phyloP scores from a whole-genome alignment of 2,888 invertebrate species.

The Mamestra brassicae region DNA sequence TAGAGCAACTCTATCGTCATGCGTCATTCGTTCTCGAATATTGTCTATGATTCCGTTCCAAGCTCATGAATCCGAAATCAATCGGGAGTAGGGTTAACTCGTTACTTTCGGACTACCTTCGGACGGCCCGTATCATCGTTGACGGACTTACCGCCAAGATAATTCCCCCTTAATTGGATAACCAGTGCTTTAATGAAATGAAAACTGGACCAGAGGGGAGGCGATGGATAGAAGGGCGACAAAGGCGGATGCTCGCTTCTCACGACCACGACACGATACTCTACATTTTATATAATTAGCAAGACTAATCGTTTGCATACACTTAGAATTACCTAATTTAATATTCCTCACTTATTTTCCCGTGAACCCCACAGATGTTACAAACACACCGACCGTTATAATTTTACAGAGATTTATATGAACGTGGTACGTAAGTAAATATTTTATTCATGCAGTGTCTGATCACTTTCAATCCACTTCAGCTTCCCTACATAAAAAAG shows the following conservation, averaged over 20 bases:
- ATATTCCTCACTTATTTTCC: constrained; percentile 48
- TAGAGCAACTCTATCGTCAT: too few relatives aligned
- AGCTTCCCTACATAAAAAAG: too few relatives aligned
- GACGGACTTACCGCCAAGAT: constrained; percentile 46
- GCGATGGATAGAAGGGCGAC: constrained; percentile 23
- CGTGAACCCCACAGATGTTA: constrained; percentile 15
- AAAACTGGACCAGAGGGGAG: constrained; percentile 58
- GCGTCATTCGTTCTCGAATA: too few relatives aligned
- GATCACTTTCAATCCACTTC: too few relatives aligned
- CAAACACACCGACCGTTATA: constrained; percentile 9
- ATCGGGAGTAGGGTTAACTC: too few relatives aligned
- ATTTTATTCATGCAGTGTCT: constrained; percentile 49
- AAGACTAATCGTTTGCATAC: constrained; percentile 73
- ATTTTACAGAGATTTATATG: too few relatives aligned
- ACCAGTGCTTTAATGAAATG: constrained; percentile 68
- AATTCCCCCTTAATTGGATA: constrained; percentile 64
- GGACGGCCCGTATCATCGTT: too few relatives aligned
- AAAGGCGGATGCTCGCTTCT: constrained; percentile 65
- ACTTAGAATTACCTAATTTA: constrained; percentile 23
- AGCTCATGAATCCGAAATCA: too few relatives aligned
- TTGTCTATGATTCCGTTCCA: too few relatives aligned
- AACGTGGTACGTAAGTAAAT: constrained; percentile 6
- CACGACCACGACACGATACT: constrained; percentile 63
- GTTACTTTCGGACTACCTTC: too few relatives aligned
- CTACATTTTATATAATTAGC: constrained; percentile 69